phyloP scores from a whole-genome alignment of 2,888 invertebrate genomes.

The Ophraella communa region DNA sequence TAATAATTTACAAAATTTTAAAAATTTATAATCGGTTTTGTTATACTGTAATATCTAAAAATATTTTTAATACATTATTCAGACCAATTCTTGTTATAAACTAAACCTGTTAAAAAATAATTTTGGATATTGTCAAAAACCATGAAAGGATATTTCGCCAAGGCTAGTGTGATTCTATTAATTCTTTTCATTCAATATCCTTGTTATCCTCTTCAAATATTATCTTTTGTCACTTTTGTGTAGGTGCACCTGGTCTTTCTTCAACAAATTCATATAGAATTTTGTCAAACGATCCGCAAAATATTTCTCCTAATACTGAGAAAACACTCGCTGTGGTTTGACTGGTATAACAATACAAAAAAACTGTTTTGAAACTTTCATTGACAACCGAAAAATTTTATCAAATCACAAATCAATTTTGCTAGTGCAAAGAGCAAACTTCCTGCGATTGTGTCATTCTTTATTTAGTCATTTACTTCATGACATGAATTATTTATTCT shows the following conservation, averaged over 20 bases:
- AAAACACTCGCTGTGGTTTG: background rate
- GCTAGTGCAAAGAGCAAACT: too few relatives aligned
- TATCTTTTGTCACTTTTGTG: slow-evolving; percentile 28
- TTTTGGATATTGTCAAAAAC: background rate
- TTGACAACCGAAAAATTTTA: background rate
- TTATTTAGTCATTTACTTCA: too few relatives aligned
- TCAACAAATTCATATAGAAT: slow-evolving; percentile 42
- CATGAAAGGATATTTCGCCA: background rate
- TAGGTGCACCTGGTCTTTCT: slow-evolving; percentile 41
- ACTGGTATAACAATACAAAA: background rate
- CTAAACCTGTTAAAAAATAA: background rate
- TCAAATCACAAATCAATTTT: too few relatives aligned
- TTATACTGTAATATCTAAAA: too few relatives aligned
- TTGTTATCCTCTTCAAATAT: slow-evolving; percentile 11
- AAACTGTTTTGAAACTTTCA: background rate
- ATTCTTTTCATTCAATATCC: background rate
- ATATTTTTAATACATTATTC: too few relatives aligned
- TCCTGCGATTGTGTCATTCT: too few relatives aligned
- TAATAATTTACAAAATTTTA: too few relatives aligned
- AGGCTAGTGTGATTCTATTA: background rate
- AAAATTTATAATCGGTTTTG: too few relatives aligned
- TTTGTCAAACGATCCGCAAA: slow-evolving; percentile 14
- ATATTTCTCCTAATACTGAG: background rate
- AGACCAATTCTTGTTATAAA: too few relatives aligned
- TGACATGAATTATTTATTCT: too few relatives aligned